phyloP scores from a whole-genome alignment of 2,797 vertebrate genomes.

The Natrix natrix region DNA sequence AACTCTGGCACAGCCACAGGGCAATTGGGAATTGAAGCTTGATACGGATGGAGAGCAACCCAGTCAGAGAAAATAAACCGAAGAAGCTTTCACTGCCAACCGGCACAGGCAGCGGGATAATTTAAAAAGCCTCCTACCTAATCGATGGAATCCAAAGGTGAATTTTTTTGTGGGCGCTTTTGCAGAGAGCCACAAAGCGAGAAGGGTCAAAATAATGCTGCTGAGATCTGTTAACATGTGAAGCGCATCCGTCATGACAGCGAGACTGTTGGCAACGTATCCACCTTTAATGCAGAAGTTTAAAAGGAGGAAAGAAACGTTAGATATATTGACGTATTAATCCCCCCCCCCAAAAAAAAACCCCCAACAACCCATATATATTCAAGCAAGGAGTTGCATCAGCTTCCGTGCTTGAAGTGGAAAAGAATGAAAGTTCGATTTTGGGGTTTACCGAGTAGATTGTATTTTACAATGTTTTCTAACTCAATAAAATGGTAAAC shows the following conservation, averaged over 20 bases:
- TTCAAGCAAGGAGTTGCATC: not conserved
- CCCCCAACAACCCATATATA: not conserved
- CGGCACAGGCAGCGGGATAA: slow-evolving; percentile 16
- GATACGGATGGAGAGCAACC: not conserved
- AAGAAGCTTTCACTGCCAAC: not conserved
- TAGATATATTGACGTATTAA: not conserved
- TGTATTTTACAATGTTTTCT: too few species aligned
- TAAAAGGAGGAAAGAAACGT: slow-evolving; percentile 20
- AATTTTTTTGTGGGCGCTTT: slow-evolving; percentile 90
- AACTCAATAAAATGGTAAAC: too few species aligned
- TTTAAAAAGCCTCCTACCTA: slow-evolving; percentile 75
- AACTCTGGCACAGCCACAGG: not conserved
- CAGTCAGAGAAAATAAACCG: not conserved
- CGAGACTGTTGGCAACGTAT: slow-evolving; percentile 93
- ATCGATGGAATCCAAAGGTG: slow-evolving; percentile 93
- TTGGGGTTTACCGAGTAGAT: too few species aligned
- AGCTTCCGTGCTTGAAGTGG: too few species aligned
- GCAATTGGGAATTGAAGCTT: not conserved
- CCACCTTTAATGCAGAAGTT: slow-evolving; percentile 82
- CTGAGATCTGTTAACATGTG: slow-evolving; percentile 95
- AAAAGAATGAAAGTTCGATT: too few species aligned
- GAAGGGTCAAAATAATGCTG: slow-evolving; percentile 89
- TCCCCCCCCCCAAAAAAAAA: not conserved
- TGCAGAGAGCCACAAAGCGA: slow-evolving; percentile 92
- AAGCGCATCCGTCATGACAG: slow-evolving; percentile 96